Base-by-base conservation (phyloP, 2,888 invertebrate genomes). In the Ormia ochracea region DNA sequence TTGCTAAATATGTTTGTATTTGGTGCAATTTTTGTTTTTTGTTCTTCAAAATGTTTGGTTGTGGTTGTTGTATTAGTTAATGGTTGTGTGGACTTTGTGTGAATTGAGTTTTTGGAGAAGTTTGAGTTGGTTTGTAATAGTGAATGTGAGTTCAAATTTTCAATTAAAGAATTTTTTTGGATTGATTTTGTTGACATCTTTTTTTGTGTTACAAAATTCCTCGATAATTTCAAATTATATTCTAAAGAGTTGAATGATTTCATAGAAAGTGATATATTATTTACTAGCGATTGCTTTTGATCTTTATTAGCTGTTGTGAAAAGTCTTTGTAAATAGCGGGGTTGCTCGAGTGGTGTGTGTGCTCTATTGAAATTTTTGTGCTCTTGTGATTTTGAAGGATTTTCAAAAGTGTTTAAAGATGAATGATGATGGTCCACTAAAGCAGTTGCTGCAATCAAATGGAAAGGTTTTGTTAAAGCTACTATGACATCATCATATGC, bases 131-230 rank as follows among this genome's bases (percentile, higher is more conserved):
- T 26, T 50, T 17, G 17, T 52, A 21, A 7, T 45, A 54, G 50
- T 38, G 56, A 36, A 21, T 17, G 5, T 43, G 19, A 26, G 41
- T 59, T 59, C 14, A 9, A 26, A 33, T 6, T 45, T 21, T 4
- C 6, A 10, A 9, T 45, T 31, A 33, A 1, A 1, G 58, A 59
- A 26, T 38, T 26, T 4, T 9, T 66, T 10, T 21, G 14, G 7
- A 14, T 1, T 33, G 21, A 38, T 28, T 77, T 72, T 52, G 76
- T 33, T 81, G 50, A 28, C 19, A 21, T 70, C 19, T 50, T 59
- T 31, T 38, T 38, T 45, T 23, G 38, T 48, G 19, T 19, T 36
- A 38, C 1, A n/a, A 14, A 3, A 23, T 50, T 26, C 36, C 6
- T 21, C 28, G 26, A 26, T n/a, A 31, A 21, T 7, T n/a, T 17